phyloP scores from a whole-genome alignment of 2,797 vertebrate genomes.

The Neosilurus mollespiculum region DNA sequence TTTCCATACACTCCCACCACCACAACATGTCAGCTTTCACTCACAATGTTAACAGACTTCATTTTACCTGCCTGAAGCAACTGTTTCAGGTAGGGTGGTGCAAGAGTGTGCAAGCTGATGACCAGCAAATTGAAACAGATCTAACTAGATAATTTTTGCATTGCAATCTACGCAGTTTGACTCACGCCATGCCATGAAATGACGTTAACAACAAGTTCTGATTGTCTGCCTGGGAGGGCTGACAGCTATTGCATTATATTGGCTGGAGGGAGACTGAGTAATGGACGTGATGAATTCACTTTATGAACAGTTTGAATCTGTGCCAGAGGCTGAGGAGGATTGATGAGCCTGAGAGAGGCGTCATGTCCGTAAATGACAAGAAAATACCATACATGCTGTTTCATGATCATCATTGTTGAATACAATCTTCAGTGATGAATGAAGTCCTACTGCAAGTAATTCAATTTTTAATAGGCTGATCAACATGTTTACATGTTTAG shows the following conservation, averaged over 20 bases:
- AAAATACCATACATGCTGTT: slow-evolving; percentile 14
- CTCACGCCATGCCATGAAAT: slow-evolving; percentile 26
- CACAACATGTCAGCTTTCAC: background rate
- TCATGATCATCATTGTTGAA: slow-evolving; percentile 7
- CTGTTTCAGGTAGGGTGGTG: slow-evolving; percentile 8
- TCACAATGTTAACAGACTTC: background rate
- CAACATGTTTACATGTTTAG: background rate
- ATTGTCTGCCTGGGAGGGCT: slow-evolving; percentile 31
- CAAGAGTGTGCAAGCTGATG: background rate
- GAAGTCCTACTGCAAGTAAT: background rate
- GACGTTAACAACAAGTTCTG: slow-evolving; percentile 32
- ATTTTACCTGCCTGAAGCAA: background rate
- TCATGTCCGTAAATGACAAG: slow-evolving; percentile 32
- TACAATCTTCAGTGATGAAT: background rate
- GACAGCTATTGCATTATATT: slow-evolving; percentile 40
- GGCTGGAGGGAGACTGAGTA: slow-evolving; percentile 40
- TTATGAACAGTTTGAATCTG: slow-evolving; percentile 35
- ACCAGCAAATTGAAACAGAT: background rate
- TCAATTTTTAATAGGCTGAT: slow-evolving; percentile 7
- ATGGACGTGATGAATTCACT: slow-evolving; percentile 50
- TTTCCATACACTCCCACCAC: background rate
- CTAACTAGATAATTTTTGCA: background rate
- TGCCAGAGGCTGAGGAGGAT: slow-evolving; percentile 35
- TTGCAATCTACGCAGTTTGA: slow-evolving; percentile 7
- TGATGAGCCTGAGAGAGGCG: slow-evolving; percentile 14